Base-by-base conservation (phyloP, 2,797 vertebrate species). In the Notolabrus celidotus region DNA sequence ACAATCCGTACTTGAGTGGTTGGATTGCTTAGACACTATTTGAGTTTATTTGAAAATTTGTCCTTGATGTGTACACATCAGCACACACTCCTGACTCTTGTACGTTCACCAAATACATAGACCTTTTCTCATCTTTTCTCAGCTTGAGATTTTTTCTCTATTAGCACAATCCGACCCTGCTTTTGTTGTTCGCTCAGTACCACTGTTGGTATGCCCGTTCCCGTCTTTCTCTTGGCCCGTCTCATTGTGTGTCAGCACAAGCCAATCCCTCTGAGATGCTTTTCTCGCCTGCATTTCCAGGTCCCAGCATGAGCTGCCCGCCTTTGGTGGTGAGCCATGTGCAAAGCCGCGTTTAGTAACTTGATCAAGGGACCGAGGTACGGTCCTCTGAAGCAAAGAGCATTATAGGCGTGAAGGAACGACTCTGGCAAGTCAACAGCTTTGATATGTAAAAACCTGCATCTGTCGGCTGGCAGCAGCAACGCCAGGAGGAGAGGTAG, bases 361-460 rank as follows among this genome's bases (percentile, higher is more conserved):
- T 91, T 83, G 88, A 93, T 93, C 88, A 90, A 91, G 91, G 87
- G 78, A 77, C 86, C 39, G 85, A 93, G 91, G 90, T 90, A 82
- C 84, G 58, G 90, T 90, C 86, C 86, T 91, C 90, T 91, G 90
- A 90, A 92, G 91, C 84, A 91, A 92, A 92, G 89, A 92, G 89
- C 88, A 91, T 93, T 93, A 92, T 89, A 90, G 82, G 84, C 89
- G 76, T 91, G 87, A 90, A 92, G 86, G 86, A 91, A 85, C 71
- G 85, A 89, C 88, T 88, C 82, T 84, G 79, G 86, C 86, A 71
- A 91, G 91, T 90, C 87, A 86, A 89, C 88, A 87, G 88, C 92
- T 94, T 93, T 94, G 92, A 93, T 93, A 91, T 93, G 87, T 91
- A 86, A 92, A 92, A 90, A 87, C 80, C 86, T 86, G 86, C 91